Evolutionary conservation across 2,113 vertebrate species (phyloP), one percentile per base, ranked within the genome.

Genomic region (Rostratula benghalensis): DNA sequence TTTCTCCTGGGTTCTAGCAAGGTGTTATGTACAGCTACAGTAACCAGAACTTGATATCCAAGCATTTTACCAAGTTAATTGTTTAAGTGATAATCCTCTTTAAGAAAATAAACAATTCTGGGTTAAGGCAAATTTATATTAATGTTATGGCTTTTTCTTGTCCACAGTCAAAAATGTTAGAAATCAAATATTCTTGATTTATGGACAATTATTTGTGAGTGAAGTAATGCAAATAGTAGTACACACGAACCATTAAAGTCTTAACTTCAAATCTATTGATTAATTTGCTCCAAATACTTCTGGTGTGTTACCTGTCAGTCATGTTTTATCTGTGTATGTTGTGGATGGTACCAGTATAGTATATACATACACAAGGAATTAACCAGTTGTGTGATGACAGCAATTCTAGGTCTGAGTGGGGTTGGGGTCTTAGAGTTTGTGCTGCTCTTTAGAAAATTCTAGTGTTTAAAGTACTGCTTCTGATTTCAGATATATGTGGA

Each of bases 401-500:
- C 16, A 56, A 37, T 27, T n/a, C 3, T 5, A 14, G 60, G 65
- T 51, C 20, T 41, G 46, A 59, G 23, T 21, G 43, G 46, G 60
- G 8, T 31, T 93, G 59, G 69, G 60, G 60, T 89, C 76, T 91
- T 86, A 84, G 51, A 69, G 68, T 60, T 88, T 89, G 46, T 27
- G 24, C 16, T 46, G 41, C 80, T 90, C 14, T 63, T 39, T 5
- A 56, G 51, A 68, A 35, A 50, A 82, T 51, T 28, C 8, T 48
- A 18, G 0, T 28, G 14, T 60, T 87, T 28, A 25, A 87, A 41
- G 63, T 64, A 13, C 37, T 57, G 2, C 57, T 79, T 39, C 53
- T 83, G 56, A n/a, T 92, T 96, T 46, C 96, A 99, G 99, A 99
- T 99, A 53, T 99, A 99, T 30, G 99, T 99, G 71, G 99, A 99